Percentiles rank a stretch among this genome's conserved stretches.
These are phyloP conservation scores for Danio choprae DNA, from an alignment of 2,797 vertebrate species.

Conservation along the genomic window DNA sequence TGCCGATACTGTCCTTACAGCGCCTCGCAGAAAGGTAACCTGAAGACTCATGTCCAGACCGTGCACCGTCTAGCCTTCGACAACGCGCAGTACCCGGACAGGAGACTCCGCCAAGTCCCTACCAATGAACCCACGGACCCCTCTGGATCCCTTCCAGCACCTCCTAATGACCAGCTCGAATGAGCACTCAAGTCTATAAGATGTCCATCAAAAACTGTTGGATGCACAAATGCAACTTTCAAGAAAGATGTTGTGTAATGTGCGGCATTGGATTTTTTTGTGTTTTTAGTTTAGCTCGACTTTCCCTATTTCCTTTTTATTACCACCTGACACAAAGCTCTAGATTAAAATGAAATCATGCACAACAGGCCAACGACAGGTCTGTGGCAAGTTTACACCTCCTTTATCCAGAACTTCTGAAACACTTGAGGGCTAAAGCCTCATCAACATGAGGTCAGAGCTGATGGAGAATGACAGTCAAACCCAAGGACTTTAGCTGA, in stretches of 20 bases:
- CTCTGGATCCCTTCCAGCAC: constrained; percentile 44
- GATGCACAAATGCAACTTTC: not conserved
- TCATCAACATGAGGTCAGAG: constrained; percentile 30
- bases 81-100: constrained; percentile 68
- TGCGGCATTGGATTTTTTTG: constrained; percentile 20
- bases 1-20: constrained; percentile 84
- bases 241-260: constrained; percentile 25
- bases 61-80: constrained; percentile 67
- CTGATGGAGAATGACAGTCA: constrained; percentile 42
- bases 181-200: not conserved
- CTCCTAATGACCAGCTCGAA: constrained; percentile 23
- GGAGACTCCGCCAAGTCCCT: constrained; percentile 60
- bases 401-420: constrained; percentile 36
- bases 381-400: constrained; percentile 36
- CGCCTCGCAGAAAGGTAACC: constrained; percentile 90
- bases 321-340: constrained; percentile 17
- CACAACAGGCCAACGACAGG: constrained; percentile 33
- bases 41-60: constrained; percentile 73
- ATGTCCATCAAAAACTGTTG: constrained; percentile 35
- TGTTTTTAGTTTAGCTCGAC: constrained; percentile 48
- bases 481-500: constrained; percentile 40
- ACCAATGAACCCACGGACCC: constrained; percentile 55
- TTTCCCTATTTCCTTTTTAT: constrained; percentile 37
- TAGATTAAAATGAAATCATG: constrained; percentile 22
- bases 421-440: constrained; percentile 50